Base-by-base conservation (phyloP, 2,888 invertebrate species). In the Melipona bicolor region DNA sequence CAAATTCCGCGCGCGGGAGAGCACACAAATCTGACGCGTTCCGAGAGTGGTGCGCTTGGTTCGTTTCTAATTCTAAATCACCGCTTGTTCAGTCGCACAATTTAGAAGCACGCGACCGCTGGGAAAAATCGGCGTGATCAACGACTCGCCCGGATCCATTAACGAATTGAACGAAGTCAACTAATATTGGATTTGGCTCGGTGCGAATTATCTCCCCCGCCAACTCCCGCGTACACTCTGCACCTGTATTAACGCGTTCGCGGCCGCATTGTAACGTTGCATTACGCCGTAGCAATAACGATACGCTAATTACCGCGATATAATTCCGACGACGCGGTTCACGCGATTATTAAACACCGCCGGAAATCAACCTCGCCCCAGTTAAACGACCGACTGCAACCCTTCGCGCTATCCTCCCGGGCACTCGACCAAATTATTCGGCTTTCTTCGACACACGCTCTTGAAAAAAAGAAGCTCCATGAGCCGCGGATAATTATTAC, bases 291-390 rank as follows among this genome's bases (percentile, higher is more conserved):
- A 24, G 71, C 56, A 49, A 49, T 73, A 61, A 72, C 68, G 72
- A 68, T 78, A 81, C 50, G 24, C 72, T 61, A 71, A 78, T 77
- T 81, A 81, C 54, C 61, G 2, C 43, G n/a, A 61, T 67, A 68
- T 78, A 67, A 78, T 68, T 54, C 62, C 62, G 17, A 4, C 19
- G 32, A n/a, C 49, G 5, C 11, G 62, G 61, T 50, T 49, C 43
- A 17, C 67, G 78, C 67, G 62, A 78, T 78, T 78, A 81, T 78
- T 73, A 81, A 81, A 78, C 77, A 36, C 61, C 32, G 56, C 56
- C 72, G 17, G 77, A 77, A 76, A 77, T 80, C 80, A 77, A 80
- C 64, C 65, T 67, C 9, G 43, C 21, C 13, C 64, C n/a, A 54
- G 43, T 49, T 54, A 56, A 76, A 69, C 27, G 64, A 65, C 21